These are phyloP conservation scores for Dascyllus trimaculatus DNA, from an alignment of 2,113 vertebrate genomes.

Conservation along the genomic window DNA sequence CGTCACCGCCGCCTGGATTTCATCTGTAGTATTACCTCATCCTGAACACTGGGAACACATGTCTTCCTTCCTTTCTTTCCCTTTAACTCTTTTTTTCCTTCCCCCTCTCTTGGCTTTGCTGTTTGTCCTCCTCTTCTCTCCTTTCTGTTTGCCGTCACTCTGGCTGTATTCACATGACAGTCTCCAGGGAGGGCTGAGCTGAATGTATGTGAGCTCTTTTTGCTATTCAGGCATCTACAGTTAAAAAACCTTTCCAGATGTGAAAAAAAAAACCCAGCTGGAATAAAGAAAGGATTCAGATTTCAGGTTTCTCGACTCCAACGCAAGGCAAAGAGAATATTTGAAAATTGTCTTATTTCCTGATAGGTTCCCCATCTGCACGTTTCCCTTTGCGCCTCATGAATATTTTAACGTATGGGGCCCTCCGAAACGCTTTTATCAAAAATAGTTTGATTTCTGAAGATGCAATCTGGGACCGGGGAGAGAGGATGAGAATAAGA, in stretches of 20 bases:
- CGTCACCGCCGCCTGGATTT: slow-evolving; percentile 40
- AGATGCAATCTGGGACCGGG: slow-evolving; percentile 34
- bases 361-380: slow-evolving; percentile 18
- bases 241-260: slow-evolving; percentile 77
- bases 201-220: neutral
- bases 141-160: slow-evolving; percentile 32
- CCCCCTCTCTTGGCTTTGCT: neutral
- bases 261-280: slow-evolving; percentile 27
- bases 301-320: slow-evolving; percentile 34
- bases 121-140: neutral
- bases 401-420: slow-evolving; percentile 40
- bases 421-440: slow-evolving; percentile 31
- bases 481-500: slow-evolving; percentile 22
- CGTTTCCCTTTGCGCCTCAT: slow-evolving; percentile 44
- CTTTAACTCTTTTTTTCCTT: neutral
- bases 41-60: slow-evolving; percentile 4
- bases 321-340: slow-evolving; percentile 55
- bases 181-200: slow-evolving; percentile 25
- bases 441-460: slow-evolving; percentile 39
- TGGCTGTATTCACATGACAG: slow-evolving; percentile 2
- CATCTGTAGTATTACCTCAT: slow-evolving; percentile 56
- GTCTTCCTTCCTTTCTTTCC: neutral
- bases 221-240: slow-evolving; percentile 37
- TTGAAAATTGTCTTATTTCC: slow-evolving; percentile 49
- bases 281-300: slow-evolving; percentile 41